phyloP scores from a whole-genome alignment of 2,797 vertebrate species.

The Merluccius polli region DNA sequence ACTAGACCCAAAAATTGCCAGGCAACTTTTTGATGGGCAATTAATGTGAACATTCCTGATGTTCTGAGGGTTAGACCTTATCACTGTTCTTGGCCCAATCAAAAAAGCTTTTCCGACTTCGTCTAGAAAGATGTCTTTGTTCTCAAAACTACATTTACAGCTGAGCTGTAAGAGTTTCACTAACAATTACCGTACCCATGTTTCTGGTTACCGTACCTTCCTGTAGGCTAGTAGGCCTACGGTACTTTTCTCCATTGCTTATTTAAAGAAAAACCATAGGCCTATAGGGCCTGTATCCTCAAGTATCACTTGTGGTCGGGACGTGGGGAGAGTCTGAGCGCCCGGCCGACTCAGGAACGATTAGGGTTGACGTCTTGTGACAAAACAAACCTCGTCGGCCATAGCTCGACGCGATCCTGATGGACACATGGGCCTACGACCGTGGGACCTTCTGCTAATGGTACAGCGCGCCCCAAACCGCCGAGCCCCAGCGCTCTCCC shows the following conservation, averaged over 20 bases:
- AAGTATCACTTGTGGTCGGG: neutral
- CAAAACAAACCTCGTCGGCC: neutral
- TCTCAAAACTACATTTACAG: too few relatives aligned
- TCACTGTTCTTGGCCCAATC: neutral
- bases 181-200: neutral
- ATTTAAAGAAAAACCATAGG: neutral
- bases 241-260: neutral
- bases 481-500: neutral
- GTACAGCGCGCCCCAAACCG: neutral
- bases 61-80: neutral
- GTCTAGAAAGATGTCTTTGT: too few relatives aligned
- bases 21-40: neutral
- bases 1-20: neutral
- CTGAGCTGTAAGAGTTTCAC: neutral
- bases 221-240: neutral
- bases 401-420: neutral
- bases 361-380: neutral
- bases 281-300: neutral
- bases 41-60: neutral
- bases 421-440: neutral
- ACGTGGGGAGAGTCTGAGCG: neutral
- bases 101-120: neutral
- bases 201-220: neutral
- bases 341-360: neutral
- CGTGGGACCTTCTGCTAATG: constrained; percentile 1